phyloP scores from a whole-genome alignment of 1,140 invertebrate species.

The Chrysomallon squamiferum region DNA sequence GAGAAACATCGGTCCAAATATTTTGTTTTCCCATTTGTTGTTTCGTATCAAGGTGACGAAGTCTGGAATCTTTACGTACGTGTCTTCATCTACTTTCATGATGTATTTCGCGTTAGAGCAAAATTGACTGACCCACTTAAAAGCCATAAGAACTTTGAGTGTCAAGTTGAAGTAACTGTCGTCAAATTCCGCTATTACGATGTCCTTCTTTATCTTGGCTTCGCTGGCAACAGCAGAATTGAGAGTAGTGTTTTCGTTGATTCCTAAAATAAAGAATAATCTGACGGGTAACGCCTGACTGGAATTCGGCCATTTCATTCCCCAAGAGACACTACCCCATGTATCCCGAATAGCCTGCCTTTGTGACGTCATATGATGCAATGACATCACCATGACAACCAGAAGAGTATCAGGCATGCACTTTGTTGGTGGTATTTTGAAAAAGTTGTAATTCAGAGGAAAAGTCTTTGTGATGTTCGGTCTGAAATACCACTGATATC shows the following conservation, averaged over 20 bases:
- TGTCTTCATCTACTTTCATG: conserved; percentile 66
- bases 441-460: not conserved
- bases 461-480: not conserved
- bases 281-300: not conserved
- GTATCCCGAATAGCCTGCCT: conserved; percentile 26
- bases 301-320: conserved; percentile 19
- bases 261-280: not conserved
- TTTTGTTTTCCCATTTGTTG: not conserved
- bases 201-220: conserved; percentile 67
- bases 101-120: conserved; percentile 66
- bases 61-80: conserved; percentile 58
- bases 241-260: not conserved
- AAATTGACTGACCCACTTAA: conserved; percentile 78
- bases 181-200: conserved; percentile 79
- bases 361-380: conserved; percentile 4
- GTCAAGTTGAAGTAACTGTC: conserved; percentile 85
- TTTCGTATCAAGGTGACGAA: not conserved
- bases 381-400: conserved; percentile 14
- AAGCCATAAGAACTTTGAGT: conserved; percentile 82
- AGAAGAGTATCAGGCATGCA: not conserved
- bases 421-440: not conserved
- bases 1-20: not conserved
- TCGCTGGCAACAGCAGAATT: not conserved
- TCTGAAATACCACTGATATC: not conserved
- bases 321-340: conserved; percentile 28